These are phyloP conservation scores for Margaritifera margaritifera DNA, from an alignment of 2,888 invertebrate species.

Conservation along the genomic window DNA sequence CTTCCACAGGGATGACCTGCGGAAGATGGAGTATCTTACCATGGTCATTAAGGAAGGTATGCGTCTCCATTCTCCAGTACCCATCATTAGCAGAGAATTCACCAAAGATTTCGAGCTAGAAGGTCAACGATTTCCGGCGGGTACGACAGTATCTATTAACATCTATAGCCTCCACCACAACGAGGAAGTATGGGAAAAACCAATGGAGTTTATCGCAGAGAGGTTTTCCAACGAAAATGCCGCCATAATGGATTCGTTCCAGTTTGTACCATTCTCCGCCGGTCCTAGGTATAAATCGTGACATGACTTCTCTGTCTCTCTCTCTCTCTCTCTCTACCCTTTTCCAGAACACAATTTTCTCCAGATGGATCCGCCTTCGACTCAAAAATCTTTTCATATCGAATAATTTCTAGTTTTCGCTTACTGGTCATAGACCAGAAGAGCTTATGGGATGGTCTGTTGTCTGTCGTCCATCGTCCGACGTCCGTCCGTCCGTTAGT, in stretches of 20 bases:
- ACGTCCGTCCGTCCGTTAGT: too few relatives aligned
- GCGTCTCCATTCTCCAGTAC: constrained; percentile 60
- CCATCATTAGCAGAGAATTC: constrained; percentile 52
- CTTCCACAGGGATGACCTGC: constrained; percentile 52
- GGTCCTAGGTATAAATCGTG: constrained; percentile 63
- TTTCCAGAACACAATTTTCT: too few relatives aligned
- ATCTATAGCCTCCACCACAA: constrained; percentile 58
- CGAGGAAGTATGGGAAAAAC: constrained; percentile 45
- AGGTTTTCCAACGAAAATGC: constrained; percentile 46
- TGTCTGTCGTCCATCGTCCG: too few relatives aligned
- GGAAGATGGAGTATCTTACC: constrained; percentile 51
- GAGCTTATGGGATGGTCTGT: too few relatives aligned
- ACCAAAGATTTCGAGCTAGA: constrained; percentile 52
- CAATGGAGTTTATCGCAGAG: constrained; percentile 38
- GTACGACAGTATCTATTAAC: constrained; percentile 36
- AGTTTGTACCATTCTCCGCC: constrained; percentile 55
- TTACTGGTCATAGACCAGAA: too few relatives aligned
- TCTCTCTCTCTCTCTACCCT: too few relatives aligned
- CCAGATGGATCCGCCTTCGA: too few relatives aligned
- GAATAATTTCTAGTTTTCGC: too few relatives aligned
- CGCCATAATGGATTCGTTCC: constrained; percentile 38
- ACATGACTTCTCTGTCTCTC: too few relatives aligned
- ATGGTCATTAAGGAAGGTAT: constrained; percentile 63
- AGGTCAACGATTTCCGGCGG: constrained; percentile 43
- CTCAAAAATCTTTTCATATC: too few relatives aligned